Evolutionary conservation across 2,888 invertebrate species (phyloP).

Genomic region (Mylabris sibirica): DNA sequence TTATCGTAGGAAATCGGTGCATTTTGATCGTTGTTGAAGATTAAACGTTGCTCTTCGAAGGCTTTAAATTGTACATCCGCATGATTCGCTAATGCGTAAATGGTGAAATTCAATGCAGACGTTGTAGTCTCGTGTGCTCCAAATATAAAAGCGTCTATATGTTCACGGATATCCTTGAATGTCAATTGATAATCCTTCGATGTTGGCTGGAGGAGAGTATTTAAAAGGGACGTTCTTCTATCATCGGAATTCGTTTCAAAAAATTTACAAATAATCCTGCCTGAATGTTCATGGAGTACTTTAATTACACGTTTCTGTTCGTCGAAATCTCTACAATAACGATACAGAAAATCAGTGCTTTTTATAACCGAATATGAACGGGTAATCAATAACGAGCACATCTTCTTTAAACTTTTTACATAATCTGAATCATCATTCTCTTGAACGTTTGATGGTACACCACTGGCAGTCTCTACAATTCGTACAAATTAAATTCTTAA

Average conservation of each 20-base stretch:
- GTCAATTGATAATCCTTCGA: background rate
- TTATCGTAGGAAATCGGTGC: background rate
- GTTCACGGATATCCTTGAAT: background rate
- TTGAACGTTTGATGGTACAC: slow-evolving; percentile 14
- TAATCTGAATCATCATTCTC: background rate
- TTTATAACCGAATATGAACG: background rate
- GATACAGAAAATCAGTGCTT: background rate
- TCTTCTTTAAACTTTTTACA: slow-evolving; percentile 17
- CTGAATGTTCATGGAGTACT: background rate
- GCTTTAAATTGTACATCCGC: background rate
- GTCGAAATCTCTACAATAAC: background rate
- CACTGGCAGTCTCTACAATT: slow-evolving; percentile 17
- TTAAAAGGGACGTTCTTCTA: background rate
- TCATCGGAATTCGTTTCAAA: background rate
- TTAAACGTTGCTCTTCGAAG: background rate
- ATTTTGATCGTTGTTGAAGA: background rate
- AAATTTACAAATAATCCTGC: background rate
- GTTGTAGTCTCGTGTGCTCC: background rate
- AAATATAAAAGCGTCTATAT: background rate
- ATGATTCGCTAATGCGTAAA: background rate
- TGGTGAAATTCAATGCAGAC: background rate
- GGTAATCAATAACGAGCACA: background rate
- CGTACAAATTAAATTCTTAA: background rate
- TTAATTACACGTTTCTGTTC: background rate
- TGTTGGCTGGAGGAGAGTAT: background rate